Percentiles rank a stretch among this genome's conserved stretches.
Conservation (phyloP, 2,797 vertebrate species). For the Manis crassicaudata region DNA sequence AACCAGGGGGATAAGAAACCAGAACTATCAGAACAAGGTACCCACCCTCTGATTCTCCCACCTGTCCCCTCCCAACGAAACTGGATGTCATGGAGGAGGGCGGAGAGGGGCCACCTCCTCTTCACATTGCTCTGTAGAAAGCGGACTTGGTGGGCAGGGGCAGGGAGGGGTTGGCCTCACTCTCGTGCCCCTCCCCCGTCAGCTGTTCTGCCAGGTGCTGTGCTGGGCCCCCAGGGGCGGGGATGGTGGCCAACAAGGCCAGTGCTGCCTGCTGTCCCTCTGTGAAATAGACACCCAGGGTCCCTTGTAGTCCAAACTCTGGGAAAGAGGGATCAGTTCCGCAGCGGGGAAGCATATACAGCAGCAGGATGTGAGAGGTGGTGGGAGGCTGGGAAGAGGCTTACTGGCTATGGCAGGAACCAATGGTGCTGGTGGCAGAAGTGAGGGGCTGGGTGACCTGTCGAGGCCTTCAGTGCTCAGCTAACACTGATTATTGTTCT, state of each 20-base stretch:
- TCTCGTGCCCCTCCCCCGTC: fast-evolving
- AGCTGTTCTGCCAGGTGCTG: not conserved
- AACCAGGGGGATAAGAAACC: constrained; percentile 92
- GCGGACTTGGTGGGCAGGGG: not conserved
- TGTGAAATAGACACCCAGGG: not conserved
- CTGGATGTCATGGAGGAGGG: not conserved
- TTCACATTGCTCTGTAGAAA: not conserved
- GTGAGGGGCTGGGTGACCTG: not conserved
- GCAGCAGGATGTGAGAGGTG: fast-evolving
- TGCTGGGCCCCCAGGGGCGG: no score
- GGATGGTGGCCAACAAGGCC: not conserved
- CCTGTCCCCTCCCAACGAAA: fast-evolving
- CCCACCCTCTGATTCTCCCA: fast-evolving
- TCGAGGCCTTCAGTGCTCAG: not conserved
- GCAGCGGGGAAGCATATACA: no score
- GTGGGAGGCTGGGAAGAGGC: not conserved
- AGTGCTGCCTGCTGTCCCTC: not conserved
- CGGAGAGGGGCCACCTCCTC: not conserved
- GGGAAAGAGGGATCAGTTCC: not conserved
- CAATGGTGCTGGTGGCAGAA: not conserved
- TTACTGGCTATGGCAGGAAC: not conserved
- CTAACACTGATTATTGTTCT: not conserved
- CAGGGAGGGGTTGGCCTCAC: not conserved
- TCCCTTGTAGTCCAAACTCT: not conserved
- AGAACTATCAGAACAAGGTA: constrained; percentile 91